Conservation (phyloP, 2,888 invertebrate genomes). For the Aporophyla lueneburgensis region DNA sequence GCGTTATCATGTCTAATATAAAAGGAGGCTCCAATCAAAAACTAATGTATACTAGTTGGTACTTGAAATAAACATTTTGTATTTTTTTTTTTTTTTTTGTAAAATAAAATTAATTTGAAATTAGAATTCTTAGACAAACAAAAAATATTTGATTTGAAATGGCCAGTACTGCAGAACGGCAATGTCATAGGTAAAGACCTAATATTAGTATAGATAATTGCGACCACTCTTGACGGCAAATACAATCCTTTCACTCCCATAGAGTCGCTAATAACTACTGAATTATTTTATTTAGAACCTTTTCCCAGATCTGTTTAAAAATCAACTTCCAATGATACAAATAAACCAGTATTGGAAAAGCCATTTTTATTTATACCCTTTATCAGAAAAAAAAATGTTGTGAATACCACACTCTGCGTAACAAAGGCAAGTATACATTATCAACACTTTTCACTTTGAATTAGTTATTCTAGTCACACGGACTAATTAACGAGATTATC, state of each 20-base stretch:
- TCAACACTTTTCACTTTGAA: slow-evolving; percentile 51
- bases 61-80: too few relatives aligned
- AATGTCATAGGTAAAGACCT: too few relatives aligned
- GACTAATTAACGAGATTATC: slow-evolving; percentile 68
- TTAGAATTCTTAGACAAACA: too few relatives aligned
- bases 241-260: neutral
- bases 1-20: too few relatives aligned
- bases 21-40: too few relatives aligned
- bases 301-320: neutral
- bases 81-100: too few relatives aligned
- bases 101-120: too few relatives aligned
- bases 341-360: neutral
- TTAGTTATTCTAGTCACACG: slow-evolving; percentile 60
- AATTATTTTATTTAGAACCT: neutral
- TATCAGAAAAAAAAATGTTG: slow-evolving; percentile 13
- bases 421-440: slow-evolving; percentile 34
- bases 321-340: neutral
- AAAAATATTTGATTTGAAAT: too few relatives aligned
- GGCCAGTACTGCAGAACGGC: too few relatives aligned
- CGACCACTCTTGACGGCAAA: neutral
- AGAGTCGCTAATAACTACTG: neutral
- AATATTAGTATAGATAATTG: too few relatives aligned
- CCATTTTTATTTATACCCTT: neutral
- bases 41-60: too few relatives aligned
- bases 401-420: slow-evolving; percentile 8